Base-by-base conservation (phyloP, 2,113 vertebrate species). In the Pelecanus crispus region DNA sequence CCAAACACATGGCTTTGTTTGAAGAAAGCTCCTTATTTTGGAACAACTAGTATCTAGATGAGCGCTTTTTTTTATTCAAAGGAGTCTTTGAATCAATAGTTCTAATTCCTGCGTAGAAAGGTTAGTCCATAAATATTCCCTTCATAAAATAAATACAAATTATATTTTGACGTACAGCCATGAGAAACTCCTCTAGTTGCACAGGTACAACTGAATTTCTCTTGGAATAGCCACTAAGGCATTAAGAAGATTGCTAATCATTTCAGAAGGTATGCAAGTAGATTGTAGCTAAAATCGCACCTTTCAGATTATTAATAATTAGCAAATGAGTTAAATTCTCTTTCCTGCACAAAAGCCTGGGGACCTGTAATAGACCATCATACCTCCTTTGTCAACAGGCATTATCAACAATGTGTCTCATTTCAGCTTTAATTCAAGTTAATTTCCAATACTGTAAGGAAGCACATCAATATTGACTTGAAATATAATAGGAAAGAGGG, bases 1-100 rank as follows among this genome's bases (percentile, higher is more conserved):
- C 42, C 42, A 44, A 44, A 44, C 42, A 44, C 42, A 44, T 44
- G 26, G 24, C 81, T 94, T 55, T 71, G 61, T 94, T 58, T 79
- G 72, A 86, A 59, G 49, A 81, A 73, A 75, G 44, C 31, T 73
- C 34, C 67, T 81, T 91, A 26, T 63, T 88, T 97, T 78, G 68
- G 36, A 68, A 86, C 90, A 95, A 73, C 15, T 47, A 53, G 28
- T 59, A 26, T 70, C 56, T 73, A 71, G 70, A 88, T 88, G 52
- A 88, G 88, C 47, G 21, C 11, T 61, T 86, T 80, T 86, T 80
- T 74, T 97, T 90, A 63, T 44, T 96, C 44, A 92, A 68, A 96
- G 86, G 20, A 75, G 66, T 86, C 45, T 77, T 95, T 87, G 44
- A 95, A 72, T 92, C 75, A 47, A 4, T 87, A 24, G 4, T 53